Evolutionary conservation across 2,113 vertebrate genomes (phyloP).

Genomic region (Proterorhinus semilunaris): DNA sequence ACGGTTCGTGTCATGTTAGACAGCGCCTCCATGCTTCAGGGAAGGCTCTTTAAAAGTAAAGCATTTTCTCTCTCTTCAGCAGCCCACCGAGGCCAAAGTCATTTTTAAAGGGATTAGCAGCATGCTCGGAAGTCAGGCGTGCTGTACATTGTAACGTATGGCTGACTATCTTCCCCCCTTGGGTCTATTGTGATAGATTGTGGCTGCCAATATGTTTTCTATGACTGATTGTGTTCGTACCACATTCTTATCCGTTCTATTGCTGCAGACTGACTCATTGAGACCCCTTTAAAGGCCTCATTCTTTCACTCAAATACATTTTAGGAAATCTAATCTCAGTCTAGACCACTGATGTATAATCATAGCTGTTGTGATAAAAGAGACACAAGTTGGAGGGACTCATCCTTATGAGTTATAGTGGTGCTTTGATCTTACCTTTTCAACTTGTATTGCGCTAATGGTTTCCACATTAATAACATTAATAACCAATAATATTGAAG

Average conservation of each 20-base stretch:
- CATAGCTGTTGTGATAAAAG: background rate
- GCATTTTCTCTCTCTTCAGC: constrained; percentile 33
- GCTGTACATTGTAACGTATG: constrained; percentile 52
- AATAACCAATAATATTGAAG: too few relatives aligned
- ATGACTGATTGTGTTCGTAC: constrained; percentile 13
- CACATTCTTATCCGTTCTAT: background rate
- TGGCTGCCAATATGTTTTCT: constrained; percentile 17
- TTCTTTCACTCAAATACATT: constrained; percentile 1
- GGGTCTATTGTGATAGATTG: constrained; percentile 39
- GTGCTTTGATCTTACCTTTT: background rate
- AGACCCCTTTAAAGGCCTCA: background rate
- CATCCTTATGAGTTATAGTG: background rate
- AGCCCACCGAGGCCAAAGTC: constrained; percentile 51
- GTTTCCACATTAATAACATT: too few relatives aligned
- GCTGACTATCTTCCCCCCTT: constrained; percentile 26
- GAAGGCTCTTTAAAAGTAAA: constrained; percentile 28
- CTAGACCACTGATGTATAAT: background rate
- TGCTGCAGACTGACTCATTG: background rate
- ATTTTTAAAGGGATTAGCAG: constrained; percentile 47
- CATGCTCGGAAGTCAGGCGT: constrained; percentile 25
- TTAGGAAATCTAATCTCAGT: background rate
- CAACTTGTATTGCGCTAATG: background rate
- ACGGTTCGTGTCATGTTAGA: constrained; percentile 41
- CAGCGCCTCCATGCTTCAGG: constrained; percentile 37
- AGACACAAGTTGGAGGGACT: background rate